Conservation (phyloP, 2,888 invertebrate species). For the Lissonota sp. region DNA sequence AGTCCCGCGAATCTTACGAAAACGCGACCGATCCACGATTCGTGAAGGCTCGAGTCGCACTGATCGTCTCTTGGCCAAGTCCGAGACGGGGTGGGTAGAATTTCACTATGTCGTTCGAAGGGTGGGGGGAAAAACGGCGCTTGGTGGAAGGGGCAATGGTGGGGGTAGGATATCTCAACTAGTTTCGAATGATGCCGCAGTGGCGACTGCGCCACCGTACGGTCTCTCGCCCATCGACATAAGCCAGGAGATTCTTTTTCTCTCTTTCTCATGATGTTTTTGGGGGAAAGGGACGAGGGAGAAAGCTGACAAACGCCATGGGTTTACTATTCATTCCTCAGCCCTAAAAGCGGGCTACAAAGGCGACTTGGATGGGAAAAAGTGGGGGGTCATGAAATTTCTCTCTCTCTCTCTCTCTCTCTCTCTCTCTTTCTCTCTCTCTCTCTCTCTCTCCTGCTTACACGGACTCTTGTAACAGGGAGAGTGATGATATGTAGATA, state of each 20-base stretch:
- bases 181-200: conserved; percentile 51
- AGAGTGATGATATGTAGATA: conserved; percentile 4
- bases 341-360: conserved; percentile 44
- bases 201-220: conserved; percentile 69
- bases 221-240: conserved; percentile 34
- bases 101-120: conserved; percentile 60
- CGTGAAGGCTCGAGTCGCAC: conserved; percentile 67
- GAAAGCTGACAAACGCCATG: conserved; percentile 62
- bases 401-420: too few relatives aligned
- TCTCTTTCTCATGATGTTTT: neutral
- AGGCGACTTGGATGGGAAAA: conserved; percentile 50
- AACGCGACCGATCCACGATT: conserved; percentile 49
- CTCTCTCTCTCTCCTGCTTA: too few relatives aligned
- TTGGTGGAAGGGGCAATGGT: neutral
- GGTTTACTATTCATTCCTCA: conserved; percentile 65
- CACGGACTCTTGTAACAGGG: neutral
- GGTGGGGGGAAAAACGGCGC: conserved; percentile 31
- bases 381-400: conserved; percentile 42
- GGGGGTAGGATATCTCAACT: conserved; percentile 31
- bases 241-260: conserved; percentile 1
- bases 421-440: too few relatives aligned
- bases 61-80: conserved; percentile 64
- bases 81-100: conserved; percentile 66
- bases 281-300: neutral
- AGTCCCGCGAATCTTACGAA: conserved; percentile 29